Percentiles rank a stretch among this genome's conserved stretches.
phyloP scores from a whole-genome alignment of 2,113 vertebrate species.

The Origma solitaria region DNA sequence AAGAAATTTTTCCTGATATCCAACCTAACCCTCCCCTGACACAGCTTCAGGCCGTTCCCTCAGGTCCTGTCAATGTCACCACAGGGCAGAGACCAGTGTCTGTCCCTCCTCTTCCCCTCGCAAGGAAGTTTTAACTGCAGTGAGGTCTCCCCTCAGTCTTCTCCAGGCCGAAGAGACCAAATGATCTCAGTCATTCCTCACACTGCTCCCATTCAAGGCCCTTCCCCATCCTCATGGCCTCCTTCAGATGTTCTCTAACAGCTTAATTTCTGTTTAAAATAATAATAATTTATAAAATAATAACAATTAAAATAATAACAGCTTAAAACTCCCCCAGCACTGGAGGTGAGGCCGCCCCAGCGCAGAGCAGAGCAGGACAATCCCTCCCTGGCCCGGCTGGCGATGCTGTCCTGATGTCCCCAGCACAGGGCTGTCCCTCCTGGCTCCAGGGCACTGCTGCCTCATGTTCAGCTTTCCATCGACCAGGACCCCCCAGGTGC shows the following conservation, averaged over 20 bases:
- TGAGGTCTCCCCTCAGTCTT: not conserved
- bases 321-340: too few relatives aligned
- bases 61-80: fast-evolving
- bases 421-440: too few relatives aligned
- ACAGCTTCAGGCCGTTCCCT: not conserved
- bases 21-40: not conserved
- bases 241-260: fast-evolving
- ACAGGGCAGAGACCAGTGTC: not conserved
- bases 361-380: not conserved
- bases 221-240: fast-evolving
- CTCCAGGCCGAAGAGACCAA: not conserved
- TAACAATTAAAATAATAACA: too few relatives aligned
- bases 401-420: too few relatives aligned
- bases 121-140: fast-evolving
- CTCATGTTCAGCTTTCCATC: too few relatives aligned
- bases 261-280: too few relatives aligned
- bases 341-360: fast-evolving
- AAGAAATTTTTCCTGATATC: fast-evolving
- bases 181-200: fast-evolving
- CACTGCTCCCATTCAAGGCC: fast-evolving
- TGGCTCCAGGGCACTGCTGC: too few relatives aligned
- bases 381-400: too few relatives aligned
- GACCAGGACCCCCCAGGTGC: too few relatives aligned
- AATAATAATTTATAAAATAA: too few relatives aligned
- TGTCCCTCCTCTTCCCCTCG: not conserved